phyloP scores from a whole-genome alignment of 2,888 invertebrate species.

The Drosophila macrospina region DNA sequence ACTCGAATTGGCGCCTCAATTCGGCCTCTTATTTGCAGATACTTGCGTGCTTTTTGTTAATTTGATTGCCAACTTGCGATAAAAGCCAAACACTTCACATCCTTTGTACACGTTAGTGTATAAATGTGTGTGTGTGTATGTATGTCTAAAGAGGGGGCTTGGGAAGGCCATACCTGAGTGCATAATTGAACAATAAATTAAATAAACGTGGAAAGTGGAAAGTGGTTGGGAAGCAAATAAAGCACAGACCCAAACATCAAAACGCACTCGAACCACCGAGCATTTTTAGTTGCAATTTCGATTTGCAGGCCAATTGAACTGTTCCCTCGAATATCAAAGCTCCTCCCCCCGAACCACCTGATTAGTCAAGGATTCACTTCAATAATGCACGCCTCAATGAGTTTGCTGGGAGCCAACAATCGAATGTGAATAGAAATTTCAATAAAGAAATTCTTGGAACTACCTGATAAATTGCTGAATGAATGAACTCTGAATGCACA shows the following conservation, averaged over 20 bases:
- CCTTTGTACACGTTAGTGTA: not conserved
- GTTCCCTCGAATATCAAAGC: conserved; percentile 7
- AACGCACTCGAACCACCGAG: conserved; percentile 49
- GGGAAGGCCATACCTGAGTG: conserved; percentile 50
- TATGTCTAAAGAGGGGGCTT: conserved; percentile 11
- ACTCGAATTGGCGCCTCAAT: conserved; percentile 6
- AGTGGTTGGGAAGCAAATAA: conserved; percentile 8
- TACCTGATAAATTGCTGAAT: conserved; percentile 1
- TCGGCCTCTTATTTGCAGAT: conserved; percentile 61
- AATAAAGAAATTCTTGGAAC: not conserved
- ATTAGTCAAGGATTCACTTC: conserved; percentile 35
- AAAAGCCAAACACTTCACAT: conserved; percentile 63
- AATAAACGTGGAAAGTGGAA: conserved; percentile 47
- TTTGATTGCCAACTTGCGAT: conserved; percentile 70
- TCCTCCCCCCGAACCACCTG: not conserved
- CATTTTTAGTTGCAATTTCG: conserved; percentile 40
- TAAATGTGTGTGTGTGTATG: too few relatives aligned
- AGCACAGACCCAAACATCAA: conserved; percentile 12
- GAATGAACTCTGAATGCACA: not conserved
- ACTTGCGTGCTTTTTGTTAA: conserved; percentile 78
- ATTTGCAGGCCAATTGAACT: conserved; percentile 58
- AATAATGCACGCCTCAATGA: conserved; percentile 47
- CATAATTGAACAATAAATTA: conserved; percentile 79
- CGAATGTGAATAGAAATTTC: not conserved
- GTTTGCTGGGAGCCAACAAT: not conserved